phyloP scores from a whole-genome alignment of 1,140 invertebrate species.

The Sarcophaga bullata region DNA sequence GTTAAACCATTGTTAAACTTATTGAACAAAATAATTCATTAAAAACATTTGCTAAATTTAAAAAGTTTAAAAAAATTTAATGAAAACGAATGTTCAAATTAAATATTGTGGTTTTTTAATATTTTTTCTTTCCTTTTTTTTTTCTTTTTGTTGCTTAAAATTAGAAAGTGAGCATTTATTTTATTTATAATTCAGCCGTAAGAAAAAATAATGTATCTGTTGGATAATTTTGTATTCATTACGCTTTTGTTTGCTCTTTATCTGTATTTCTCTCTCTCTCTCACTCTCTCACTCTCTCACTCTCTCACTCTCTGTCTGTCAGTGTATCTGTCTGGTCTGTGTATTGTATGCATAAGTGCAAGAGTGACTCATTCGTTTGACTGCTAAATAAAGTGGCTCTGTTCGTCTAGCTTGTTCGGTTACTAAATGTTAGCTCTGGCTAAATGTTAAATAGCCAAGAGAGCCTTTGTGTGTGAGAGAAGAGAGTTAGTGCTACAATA shows the following conservation, averaged over 20 bases:
- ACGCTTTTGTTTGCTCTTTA: not conserved
- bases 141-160: not conserved
- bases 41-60: too few species aligned
- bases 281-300: not conserved
- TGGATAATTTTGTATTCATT: not conserved
- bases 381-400: too few species aligned
- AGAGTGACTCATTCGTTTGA: too few species aligned
- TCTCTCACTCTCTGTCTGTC: not conserved
- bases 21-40: too few species aligned
- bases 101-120: too few species aligned
- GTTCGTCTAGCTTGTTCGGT: too few species aligned
- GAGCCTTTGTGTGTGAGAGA: not conserved
- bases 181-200: not conserved
- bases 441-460: not conserved
- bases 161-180: conserved; percentile 14
- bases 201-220: not conserved
- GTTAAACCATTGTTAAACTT: too few species aligned
- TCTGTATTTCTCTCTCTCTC: not conserved
- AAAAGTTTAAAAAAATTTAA: too few species aligned
- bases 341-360: too few species aligned
- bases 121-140: not conserved
- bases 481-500: not conserved
- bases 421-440: not conserved
- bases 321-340: too few species aligned
- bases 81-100: too few species aligned